Evolutionary conservation across 2,113 vertebrate species (phyloP).

Genomic region (Cheirogaleus medius): DNA sequence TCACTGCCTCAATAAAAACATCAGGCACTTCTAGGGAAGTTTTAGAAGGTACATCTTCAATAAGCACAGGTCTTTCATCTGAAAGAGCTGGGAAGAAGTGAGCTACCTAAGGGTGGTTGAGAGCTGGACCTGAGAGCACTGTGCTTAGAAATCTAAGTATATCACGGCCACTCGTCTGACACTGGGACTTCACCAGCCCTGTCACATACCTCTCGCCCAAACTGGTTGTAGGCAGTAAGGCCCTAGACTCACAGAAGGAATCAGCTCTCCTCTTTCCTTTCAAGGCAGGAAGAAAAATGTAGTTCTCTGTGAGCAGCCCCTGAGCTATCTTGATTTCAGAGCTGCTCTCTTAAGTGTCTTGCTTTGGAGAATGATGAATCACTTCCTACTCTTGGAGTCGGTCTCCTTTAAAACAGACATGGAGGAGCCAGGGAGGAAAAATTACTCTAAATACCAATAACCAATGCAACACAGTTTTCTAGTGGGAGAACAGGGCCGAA

Average conservation of each 20-base stretch:
- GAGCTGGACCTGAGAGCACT: background rate
- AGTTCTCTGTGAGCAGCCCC: background rate
- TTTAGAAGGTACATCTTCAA: background rate
- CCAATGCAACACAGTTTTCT: background rate
- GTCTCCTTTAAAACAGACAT: constrained; percentile 73
- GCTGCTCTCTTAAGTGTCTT: constrained; percentile 52
- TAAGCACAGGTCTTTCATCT: background rate
- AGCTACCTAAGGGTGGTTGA: background rate
- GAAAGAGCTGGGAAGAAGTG: background rate
- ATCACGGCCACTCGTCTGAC: background rate
- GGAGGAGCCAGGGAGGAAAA: constrained; percentile 69
- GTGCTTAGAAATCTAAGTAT: background rate
- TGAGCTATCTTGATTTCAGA: constrained; percentile 52
- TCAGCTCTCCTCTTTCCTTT: background rate
- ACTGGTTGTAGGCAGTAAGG: background rate
- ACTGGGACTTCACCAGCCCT: too few species aligned
- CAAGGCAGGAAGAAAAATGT: constrained; percentile 64
- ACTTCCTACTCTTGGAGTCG: constrained; percentile 58
- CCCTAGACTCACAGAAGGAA: constrained; percentile 10
- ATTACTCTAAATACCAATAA: constrained; percentile 68
- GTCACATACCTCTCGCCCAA: background rate
- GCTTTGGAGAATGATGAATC: constrained; percentile 74
- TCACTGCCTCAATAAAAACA: background rate
- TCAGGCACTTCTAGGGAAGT: background rate
- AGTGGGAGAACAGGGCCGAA: constrained; percentile 15